Conservation (phyloP, 2,797 vertebrate species). For the Hybognathus amarus region DNA sequence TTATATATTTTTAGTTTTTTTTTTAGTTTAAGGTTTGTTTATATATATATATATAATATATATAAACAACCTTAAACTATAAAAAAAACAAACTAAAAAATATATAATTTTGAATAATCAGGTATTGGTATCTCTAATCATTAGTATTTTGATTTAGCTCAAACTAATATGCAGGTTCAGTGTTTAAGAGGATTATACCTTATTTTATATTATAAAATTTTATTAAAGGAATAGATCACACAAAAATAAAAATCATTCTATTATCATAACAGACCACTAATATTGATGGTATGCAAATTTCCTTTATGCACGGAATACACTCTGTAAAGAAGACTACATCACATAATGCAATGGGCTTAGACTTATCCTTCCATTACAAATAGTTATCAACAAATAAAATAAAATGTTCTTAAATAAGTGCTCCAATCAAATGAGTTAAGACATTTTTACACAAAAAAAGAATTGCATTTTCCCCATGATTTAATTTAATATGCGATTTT, state of each 20-base stretch:
- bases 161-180: constrained; percentile 22
- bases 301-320: background rate
- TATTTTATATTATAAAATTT: no score
- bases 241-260: background rate
- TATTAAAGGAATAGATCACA: constrained; percentile 8
- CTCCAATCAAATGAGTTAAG: background rate
- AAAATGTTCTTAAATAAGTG: background rate
- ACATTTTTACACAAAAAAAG: background rate
- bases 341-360: background rate
- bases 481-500: background rate
- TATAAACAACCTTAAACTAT: no score
- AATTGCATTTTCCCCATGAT: background rate
- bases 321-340: background rate
- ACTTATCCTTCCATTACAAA: background rate
- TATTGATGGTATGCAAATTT: background rate
- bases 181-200: constrained; percentile 42
- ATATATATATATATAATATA: no score
- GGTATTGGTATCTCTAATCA: background rate
- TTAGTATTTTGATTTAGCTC: background rate
- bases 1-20: no score
- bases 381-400: background rate
- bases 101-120: background rate
- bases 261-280: background rate
- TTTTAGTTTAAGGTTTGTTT: no score
- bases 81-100: no score